A percentile compares a stretch with the other conserved stretches of the same genome.
Conservation (phyloP, 1,140 invertebrate genomes). For the Mactra quadrangularis region DNA sequence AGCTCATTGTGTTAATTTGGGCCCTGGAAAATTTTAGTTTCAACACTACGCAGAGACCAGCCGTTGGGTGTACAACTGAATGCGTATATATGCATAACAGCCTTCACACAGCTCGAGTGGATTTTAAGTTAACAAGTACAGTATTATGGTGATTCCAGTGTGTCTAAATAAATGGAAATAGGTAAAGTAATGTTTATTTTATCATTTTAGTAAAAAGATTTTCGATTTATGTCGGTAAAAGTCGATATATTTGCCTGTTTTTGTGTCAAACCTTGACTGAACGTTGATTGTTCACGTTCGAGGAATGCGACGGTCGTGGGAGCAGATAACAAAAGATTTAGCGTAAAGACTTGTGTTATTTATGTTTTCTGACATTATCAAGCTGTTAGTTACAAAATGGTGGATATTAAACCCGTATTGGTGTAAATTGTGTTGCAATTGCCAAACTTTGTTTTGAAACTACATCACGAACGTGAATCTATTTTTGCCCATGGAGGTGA, state of each 20-base stretch:
- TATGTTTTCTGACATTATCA: too few species aligned
- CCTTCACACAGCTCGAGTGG: background rate
- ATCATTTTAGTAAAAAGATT: background rate
- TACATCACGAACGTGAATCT: too few species aligned
- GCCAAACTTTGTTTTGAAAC: too few species aligned
- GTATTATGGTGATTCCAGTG: background rate
- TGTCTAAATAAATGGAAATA: background rate
- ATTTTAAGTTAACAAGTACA: conserved; percentile 1
- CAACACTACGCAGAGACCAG: conserved; percentile 42
- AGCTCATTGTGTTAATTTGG: conserved; percentile 57
- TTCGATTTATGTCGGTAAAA: background rate
- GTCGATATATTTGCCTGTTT: conserved; percentile 9
- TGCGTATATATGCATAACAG: conserved; percentile 38
- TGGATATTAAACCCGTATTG: too few species aligned
- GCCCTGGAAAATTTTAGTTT: conserved; percentile 52
- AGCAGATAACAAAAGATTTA: background rate
- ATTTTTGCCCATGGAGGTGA: too few species aligned
- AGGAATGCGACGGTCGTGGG: conserved; percentile 36
- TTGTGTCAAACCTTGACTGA: background rate
- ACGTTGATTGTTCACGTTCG: conserved; percentile 42
- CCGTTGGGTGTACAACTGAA: conserved; percentile 53
- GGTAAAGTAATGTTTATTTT: conserved; percentile 1
- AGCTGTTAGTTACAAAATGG: too few species aligned
- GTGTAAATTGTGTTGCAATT: too few species aligned
- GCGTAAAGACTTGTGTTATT: too few species aligned